These are phyloP conservation scores for Mionectes olivaceus DNA, from an alignment of 2,797 vertebrate species.

Conservation along the genomic window DNA sequence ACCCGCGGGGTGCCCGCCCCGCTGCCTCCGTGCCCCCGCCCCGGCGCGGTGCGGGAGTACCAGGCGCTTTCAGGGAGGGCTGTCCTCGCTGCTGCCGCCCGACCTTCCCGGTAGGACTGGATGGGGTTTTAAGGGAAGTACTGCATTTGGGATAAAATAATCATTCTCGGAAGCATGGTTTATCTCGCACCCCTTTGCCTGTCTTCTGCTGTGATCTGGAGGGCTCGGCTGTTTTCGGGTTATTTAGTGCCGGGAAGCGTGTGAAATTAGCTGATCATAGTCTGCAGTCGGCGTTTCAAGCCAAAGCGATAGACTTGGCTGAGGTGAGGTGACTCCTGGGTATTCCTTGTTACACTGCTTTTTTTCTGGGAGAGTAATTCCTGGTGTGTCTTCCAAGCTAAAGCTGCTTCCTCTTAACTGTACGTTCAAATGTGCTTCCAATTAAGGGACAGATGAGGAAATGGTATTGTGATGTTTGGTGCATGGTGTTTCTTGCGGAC, in stretches of 20 bases:
- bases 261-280: background rate
- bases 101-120: background rate
- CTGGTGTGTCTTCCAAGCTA: background rate
- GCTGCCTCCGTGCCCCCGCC: background rate
- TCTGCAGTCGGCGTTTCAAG: background rate
- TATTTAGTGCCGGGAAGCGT: background rate
- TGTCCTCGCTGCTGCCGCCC: background rate
- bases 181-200: background rate
- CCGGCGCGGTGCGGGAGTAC: rapidly evolving
- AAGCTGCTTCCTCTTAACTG: background rate
- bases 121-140: background rate
- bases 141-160: rapidly evolving
- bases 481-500: background rate
- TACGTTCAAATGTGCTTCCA: background rate
- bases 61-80: background rate
- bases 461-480: background rate
- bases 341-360: background rate
- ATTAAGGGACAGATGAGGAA: background rate
- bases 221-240: background rate
- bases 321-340: background rate
- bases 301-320: background rate
- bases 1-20: background rate
- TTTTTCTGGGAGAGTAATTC: background rate
- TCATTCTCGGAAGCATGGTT: rapidly evolving
- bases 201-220: background rate